These are phyloP conservation scores for Ianthella basta DNA, from an alignment of 37 sponge, comb jelly and placozoan species.

Conservation along the genomic window DNA sequence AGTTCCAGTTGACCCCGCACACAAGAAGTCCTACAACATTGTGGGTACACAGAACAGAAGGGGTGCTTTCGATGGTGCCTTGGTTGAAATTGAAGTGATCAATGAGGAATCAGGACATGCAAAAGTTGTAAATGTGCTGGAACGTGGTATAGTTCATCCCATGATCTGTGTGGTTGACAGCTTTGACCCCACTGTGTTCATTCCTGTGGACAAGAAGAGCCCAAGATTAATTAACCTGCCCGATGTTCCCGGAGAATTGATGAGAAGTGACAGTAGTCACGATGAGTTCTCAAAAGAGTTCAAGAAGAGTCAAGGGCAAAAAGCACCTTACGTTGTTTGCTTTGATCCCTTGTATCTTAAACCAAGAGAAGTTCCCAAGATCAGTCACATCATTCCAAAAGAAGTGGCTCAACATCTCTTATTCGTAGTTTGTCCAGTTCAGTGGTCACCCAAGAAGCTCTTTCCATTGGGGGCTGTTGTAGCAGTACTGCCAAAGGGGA, in stretches of 20 bases:
- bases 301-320: too few relatives aligned
- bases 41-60: constrained; percentile 39
- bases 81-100: constrained; percentile 51
- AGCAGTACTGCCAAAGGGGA: constrained; percentile 40
- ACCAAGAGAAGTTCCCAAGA: constrained; percentile 37
- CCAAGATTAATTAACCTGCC: constrained; percentile 70
- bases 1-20: constrained; percentile 49
- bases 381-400: constrained; percentile 47
- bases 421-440: constrained; percentile 39
- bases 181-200: constrained; percentile 44
- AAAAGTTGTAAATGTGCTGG: constrained; percentile 31
- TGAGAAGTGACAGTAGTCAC: not conserved
- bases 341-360: too few relatives aligned
- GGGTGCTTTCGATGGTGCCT: constrained; percentile 72
- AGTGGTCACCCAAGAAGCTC: constrained; percentile 40
- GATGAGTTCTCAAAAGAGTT: not conserved
- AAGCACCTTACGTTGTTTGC: too few relatives aligned
- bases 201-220: constrained; percentile 54
- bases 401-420: constrained; percentile 41
- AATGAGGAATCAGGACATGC: constrained; percentile 20
- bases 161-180: constrained; percentile 54
- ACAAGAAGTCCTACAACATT: constrained; percentile 16
- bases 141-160: constrained; percentile 9
- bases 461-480: constrained; percentile 49
- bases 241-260: constrained; percentile 16